Conservation (phyloP, 2,888 invertebrate genomes). For the Andrena dorsata region DNA sequence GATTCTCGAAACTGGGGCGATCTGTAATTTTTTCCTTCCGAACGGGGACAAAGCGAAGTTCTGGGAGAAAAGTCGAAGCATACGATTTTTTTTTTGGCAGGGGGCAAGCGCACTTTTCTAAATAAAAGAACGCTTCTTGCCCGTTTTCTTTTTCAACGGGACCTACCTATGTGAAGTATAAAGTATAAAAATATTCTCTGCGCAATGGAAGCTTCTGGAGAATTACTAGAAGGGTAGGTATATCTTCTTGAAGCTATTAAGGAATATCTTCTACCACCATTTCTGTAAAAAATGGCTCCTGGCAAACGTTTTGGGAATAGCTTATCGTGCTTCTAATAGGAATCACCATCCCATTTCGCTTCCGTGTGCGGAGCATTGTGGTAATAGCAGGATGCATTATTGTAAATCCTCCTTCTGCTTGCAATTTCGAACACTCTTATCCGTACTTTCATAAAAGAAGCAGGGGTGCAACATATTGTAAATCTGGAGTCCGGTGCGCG, state of each 20-base stretch:
- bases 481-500: neutral
- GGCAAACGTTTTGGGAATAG: constrained; percentile 6
- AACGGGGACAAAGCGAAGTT: neutral
- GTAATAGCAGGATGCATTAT: neutral
- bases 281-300: neutral
- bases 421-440: neutral
- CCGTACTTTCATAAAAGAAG: neutral
- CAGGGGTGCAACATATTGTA: neutral
- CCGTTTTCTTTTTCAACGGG: neutral
- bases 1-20: neutral
- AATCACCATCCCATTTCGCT: neutral
- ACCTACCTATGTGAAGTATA: too few relatives aligned
- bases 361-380: neutral
- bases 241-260: neutral
- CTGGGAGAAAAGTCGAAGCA: neutral
- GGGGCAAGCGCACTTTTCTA: neutral
- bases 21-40: neutral
- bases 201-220: neutral
- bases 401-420: neutral
- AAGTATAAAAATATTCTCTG: neutral
- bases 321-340: constrained; percentile 1
- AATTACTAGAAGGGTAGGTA: neutral
- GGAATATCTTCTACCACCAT: neutral
- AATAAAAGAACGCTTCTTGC: neutral
- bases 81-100: neutral